Base-by-base conservation (phyloP, 30 jellyfish, hydroid and myxozoan genomes). In the Turritopsis dohrnii region DNA sequence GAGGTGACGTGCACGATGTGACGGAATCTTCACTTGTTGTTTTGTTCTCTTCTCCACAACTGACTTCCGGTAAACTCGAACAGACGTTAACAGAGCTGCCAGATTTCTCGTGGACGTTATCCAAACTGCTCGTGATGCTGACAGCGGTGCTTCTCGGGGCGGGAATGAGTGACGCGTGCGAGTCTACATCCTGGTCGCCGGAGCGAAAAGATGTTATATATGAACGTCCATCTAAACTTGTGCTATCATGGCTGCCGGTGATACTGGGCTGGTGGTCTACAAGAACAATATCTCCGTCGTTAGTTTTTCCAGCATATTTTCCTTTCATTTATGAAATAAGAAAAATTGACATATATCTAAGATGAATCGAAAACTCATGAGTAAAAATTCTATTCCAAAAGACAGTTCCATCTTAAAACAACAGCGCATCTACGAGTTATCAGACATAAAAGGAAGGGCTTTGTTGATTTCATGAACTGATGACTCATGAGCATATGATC, bases 121-220 rank as follows among this genome's bases (percentile, higher is more conserved):
- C 98, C 52, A 93, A 83, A 77, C 98, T 93, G 73, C 96, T 88
- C 1, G 98, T 93, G 7, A 93, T 85, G 89, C 98, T 93, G 22
- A 93, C 95, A 5, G 98, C 89, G 7, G 98, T 93, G 95, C 98
- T 93, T 20, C 98, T 89, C 1, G 98, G 98, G 65, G 89, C 95
- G 0, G 96, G 96, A 18, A 93, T 93, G 88, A 93, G 89, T 54
- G 98, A 93, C 16, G 98, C 96, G 66, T 93, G 96, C 77, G 96
- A 88, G 76, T 93, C 96, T 7, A 93, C 98, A 73, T 93, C 98
- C 65, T 95, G 92, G 84, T 93, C 98, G 1, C 89, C 89, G 13
- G 91, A 54, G 28, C 95, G 94, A 88, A 84, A 93, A 75, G 94
- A 91, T 19, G 98, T 71, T 18, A 88, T 93, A 81, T 75, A 88